Evolutionary conservation across 2,797 vertebrate genomes (phyloP), one percentile per base, ranked within the genome.

Genomic region (Vespertilio murinus): DNA sequence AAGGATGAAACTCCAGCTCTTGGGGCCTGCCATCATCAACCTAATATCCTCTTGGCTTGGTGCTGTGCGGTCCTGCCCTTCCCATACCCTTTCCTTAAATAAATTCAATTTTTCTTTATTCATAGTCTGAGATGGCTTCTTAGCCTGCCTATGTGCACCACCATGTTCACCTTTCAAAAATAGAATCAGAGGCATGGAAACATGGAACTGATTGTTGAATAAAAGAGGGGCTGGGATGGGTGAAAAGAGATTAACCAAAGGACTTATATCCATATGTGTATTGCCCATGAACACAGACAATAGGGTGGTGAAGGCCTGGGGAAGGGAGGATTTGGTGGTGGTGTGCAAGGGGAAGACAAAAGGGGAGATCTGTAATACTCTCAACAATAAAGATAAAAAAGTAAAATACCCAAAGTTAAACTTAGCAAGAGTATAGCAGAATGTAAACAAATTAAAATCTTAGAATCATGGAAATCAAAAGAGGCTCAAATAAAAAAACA

Each of bases 401-500:
- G n/a, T 78, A 88, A 74, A 56, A 74, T 45, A 28, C 2, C 30
- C 38, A 56, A 67, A 56, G 59, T 56, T 47, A 75, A 93, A 82
- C 28, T 12, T 82, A 93, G 47, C 0, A 40, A 82, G 42, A 73
- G 22, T 56, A 93, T 9, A 88, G 28, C 59, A 93, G n/a, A 67
- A 88, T 56, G 33, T 14, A 82, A 0, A 56, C 6, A 65, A 88
- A 82, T n/a, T 69, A 82, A 88, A 93, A 64, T 52, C 75, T 80
- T 88, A 45, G 88, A 93, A 54, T 82, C 40, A 88, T 67, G 25
- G 49, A 42, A 93, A 20, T 82, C 61, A 75, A 40, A 40, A 88
- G 11, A 47, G 59, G 28, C 4, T 16, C 75, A 42, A 49, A 71
- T 69, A 88, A 75, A 75, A 75, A 61, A 28, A 61, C 56, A 54